These are phyloP conservation scores for Phyllostomus hastatus DNA, from an alignment of 2,113 vertebrate genomes.

Conservation along the genomic window DNA sequence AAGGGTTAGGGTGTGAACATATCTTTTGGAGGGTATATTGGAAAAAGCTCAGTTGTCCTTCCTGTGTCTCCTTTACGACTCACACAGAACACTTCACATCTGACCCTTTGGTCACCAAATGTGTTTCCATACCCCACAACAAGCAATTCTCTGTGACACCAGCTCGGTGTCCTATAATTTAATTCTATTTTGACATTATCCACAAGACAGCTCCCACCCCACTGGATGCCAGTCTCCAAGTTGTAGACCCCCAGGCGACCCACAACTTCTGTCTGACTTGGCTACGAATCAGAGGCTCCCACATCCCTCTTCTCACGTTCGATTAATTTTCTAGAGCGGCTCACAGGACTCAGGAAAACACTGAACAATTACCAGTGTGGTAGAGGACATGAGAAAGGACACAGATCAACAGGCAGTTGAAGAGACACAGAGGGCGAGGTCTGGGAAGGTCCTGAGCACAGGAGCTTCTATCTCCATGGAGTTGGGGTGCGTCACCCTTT, in stretches of 20 bases:
- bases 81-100: neutral
- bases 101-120: neutral
- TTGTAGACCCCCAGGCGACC: neutral
- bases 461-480: no score
- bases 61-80: neutral
- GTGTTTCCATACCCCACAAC: fast-evolving
- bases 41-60: neutral
- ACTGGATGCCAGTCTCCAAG: neutral
- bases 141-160: neutral
- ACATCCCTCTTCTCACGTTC: neutral
- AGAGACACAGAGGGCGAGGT: no score
- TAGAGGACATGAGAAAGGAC: no score
- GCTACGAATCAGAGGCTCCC: neutral
- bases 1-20: neutral
- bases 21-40: neutral
- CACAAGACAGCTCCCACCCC: neutral
- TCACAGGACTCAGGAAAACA: neutral
- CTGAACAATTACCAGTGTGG: no score
- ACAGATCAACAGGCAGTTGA: no score
- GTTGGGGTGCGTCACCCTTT: no score
- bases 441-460: no score
- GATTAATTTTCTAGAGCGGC: neutral
- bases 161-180: neutral
- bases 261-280: neutral
- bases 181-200: neutral